phyloP scores from a whole-genome alignment of 2,113 vertebrate species.

The Tyrannus savana region DNA sequence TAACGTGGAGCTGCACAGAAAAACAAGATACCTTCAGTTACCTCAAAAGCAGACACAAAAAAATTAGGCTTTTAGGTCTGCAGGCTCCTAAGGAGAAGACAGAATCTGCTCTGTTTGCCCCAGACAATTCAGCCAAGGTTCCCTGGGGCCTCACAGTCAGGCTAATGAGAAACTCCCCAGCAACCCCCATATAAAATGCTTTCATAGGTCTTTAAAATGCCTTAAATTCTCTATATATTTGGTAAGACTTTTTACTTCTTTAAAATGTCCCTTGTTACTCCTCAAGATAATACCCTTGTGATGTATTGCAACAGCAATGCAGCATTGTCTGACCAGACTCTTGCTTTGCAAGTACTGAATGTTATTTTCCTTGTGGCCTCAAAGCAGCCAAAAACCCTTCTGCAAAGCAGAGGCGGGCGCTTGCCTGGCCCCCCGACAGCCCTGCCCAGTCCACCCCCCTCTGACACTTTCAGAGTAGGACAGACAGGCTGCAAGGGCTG shows the following conservation, averaged over 20 bases:
- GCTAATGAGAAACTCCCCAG: constrained; percentile 76
- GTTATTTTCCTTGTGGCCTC: neutral
- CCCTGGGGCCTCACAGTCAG: constrained; percentile 53
- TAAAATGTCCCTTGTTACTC: constrained; percentile 67
- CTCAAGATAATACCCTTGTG: constrained; percentile 35
- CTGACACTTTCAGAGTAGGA: neutral
- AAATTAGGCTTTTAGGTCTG: constrained; percentile 59
- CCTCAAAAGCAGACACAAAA: constrained; percentile 9
- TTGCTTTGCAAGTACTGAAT: neutral
- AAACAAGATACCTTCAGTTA: neutral
- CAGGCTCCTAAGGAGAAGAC: constrained; percentile 48
- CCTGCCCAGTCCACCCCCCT: neutral
- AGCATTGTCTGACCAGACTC: neutral
- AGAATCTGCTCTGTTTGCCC: constrained; percentile 60
- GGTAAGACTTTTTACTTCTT: constrained; percentile 71
- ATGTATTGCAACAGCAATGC: constrained; percentile 46
- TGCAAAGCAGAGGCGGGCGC: neutral
- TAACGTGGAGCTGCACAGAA: neutral
- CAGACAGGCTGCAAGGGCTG: neutral
- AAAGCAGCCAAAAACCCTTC: neutral
- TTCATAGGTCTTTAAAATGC: constrained; percentile 78
- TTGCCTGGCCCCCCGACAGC: neutral
- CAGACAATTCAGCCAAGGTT: constrained; percentile 66
- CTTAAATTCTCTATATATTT: constrained; percentile 76
- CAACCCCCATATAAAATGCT: constrained; percentile 66